Conservation (phyloP, 2,888 invertebrate genomes). For the Lasioglossum morio region DNA sequence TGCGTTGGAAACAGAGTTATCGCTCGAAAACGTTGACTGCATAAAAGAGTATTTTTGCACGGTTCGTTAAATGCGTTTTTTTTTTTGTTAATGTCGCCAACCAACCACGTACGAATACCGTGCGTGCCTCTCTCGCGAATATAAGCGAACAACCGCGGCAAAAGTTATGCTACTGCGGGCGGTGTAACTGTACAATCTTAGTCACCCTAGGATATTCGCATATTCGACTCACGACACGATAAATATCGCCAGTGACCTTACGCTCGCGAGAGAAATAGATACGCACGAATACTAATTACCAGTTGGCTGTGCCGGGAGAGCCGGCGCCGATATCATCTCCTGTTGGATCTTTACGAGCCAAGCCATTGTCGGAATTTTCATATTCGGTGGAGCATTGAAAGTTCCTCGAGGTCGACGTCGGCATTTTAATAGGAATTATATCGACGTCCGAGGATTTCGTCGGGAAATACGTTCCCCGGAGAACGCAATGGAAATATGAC, state of each 20-base stretch:
- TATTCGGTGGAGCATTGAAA: slow-evolving; percentile 21
- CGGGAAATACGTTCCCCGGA: neutral
- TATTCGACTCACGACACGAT: slow-evolving; percentile 50
- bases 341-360: slow-evolving; percentile 25
- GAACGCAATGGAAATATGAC: slow-evolving; percentile 21
- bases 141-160: slow-evolving; percentile 36
- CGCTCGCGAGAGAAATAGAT: slow-evolving; percentile 45
- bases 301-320: neutral
- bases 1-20: neutral
- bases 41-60: slow-evolving; percentile 47
- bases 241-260: slow-evolving; percentile 39
- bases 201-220: slow-evolving; percentile 51
- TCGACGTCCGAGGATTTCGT: slow-evolving; percentile 24
- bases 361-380: slow-evolving; percentile 33
- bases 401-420: slow-evolving; percentile 3
- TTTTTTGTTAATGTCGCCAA: slow-evolving; percentile 38
- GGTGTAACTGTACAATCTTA: slow-evolving; percentile 63
- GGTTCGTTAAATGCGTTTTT: slow-evolving; percentile 40
- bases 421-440: slow-evolving; percentile 27
- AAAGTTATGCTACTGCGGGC: slow-evolving; percentile 43
- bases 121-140: slow-evolving; percentile 47
- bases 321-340: slow-evolving; percentile 9
- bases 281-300: slow-evolving; percentile 58
- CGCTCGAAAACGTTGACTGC: neutral
- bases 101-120: slow-evolving; percentile 44